Evolutionary conservation across 2,113 vertebrate genomes (phyloP).

Genomic region (Platichthys flesus): DNA sequence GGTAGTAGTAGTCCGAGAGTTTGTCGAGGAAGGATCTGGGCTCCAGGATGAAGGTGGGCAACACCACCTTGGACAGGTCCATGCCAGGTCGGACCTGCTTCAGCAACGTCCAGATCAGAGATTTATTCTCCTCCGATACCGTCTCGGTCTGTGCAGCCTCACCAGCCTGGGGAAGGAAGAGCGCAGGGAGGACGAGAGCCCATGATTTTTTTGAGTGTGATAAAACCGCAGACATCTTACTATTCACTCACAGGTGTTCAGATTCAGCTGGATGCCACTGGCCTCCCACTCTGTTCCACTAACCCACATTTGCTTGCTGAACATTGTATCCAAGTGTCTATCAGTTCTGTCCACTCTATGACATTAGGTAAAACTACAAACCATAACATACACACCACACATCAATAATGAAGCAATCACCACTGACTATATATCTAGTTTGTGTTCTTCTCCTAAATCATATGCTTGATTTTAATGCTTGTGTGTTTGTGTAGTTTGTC

Average conservation of each 20-base stretch:
- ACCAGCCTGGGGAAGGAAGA: slow-evolving; percentile 84
- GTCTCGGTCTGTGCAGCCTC: slow-evolving; percentile 97
- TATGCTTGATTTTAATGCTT: too few relatives aligned
- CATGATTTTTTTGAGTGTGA: not conserved
- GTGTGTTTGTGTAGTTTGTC: too few relatives aligned
- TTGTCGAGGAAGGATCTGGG: slow-evolving; percentile 97
- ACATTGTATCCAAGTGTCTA: too few relatives aligned
- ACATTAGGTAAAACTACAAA: too few relatives aligned
- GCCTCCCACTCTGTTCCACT: too few relatives aligned
- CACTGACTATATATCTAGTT: too few relatives aligned
- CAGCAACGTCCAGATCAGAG: slow-evolving; percentile 97
- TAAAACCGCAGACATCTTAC: not conserved
- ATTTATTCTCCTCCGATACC: slow-evolving; percentile 98
- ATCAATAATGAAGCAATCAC: too few relatives aligned
- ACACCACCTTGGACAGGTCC: slow-evolving; percentile 97
- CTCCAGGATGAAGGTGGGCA: slow-evolving; percentile 98
- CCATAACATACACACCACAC: too few relatives aligned
- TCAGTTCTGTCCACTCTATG: too few relatives aligned
- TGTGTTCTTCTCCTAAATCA: too few relatives aligned
- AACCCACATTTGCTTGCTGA: too few relatives aligned
- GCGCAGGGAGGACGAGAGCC: not conserved
- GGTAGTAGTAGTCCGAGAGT: slow-evolving; percentile 98
- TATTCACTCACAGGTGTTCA: not conserved
- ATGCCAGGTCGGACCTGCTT: slow-evolving; percentile 98
- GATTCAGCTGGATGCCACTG: not conserved